These are phyloP conservation scores for Canis aureus DNA, from an alignment of 2,113 vertebrate genomes.

Conservation along the genomic window DNA sequence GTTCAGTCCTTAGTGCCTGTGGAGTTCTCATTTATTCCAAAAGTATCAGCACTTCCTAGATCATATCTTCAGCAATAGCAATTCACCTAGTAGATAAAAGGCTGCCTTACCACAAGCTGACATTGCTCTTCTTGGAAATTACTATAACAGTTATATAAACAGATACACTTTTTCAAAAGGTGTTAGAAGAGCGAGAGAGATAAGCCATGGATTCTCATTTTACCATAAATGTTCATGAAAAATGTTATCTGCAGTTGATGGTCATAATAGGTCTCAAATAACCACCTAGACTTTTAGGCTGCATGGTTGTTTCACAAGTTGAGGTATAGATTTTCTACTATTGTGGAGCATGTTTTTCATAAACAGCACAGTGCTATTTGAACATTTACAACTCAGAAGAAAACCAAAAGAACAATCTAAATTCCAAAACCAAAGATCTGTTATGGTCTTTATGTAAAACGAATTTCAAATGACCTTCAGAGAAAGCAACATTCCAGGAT, in stretches of 20 bases:
- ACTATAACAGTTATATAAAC: conserved; percentile 22
- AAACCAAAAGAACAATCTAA: not conserved
- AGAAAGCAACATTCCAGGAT: not conserved
- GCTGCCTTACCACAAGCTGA: conserved; percentile 2
- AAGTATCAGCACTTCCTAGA: not conserved
- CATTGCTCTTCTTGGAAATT: conserved; percentile 58
- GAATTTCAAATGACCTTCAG: not conserved
- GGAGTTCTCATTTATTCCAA: not conserved
- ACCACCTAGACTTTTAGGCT: not conserved
- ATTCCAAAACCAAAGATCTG: not conserved
- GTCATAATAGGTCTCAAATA: not conserved
- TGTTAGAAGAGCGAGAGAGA: not conserved
- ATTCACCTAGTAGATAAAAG: conserved; percentile 27
- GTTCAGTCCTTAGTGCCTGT: not conserved
- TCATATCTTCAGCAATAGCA: conserved; percentile 31
- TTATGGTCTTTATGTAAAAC: not conserved
- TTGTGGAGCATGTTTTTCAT: not conserved
- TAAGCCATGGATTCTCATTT: not conserved
- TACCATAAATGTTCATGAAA: conserved; percentile 18
- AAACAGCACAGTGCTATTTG: not conserved
- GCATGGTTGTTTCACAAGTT: not conserved
- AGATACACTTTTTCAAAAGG: not conserved
- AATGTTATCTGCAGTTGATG: not conserved
- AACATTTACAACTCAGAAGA: not conserved
- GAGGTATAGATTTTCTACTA: not conserved